A percentile compares a stretch with the other conserved stretches of the same genome.
Evolutionary conservation across 2,888 invertebrate species (phyloP).

Genomic region (Ennomos erosarius): DNA sequence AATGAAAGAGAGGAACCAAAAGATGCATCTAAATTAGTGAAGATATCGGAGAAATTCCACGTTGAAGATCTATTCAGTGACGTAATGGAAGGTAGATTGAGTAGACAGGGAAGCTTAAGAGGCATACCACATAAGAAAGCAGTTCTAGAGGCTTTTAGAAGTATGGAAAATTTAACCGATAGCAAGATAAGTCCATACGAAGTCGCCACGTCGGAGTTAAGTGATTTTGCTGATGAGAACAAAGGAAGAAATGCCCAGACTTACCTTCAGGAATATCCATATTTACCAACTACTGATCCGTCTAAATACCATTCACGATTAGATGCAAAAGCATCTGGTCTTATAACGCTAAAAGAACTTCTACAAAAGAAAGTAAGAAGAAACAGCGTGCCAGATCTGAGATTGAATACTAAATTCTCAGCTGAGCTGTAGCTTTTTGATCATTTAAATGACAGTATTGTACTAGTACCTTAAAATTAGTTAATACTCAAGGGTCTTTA

Average conservation of each 20-base stretch:
- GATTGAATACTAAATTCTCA: slow-evolving; percentile 71
- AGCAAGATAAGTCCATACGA: slow-evolving; percentile 72
- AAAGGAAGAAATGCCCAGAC: slow-evolving; percentile 73
- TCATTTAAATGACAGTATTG: slow-evolving; percentile 57
- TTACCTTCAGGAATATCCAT: slow-evolving; percentile 78
- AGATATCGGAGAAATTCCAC: slow-evolving; percentile 82
- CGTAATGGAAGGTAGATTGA: slow-evolving; percentile 76
- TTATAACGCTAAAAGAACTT: slow-evolving; percentile 77
- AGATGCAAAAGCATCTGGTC: slow-evolving; percentile 73
- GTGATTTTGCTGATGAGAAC: slow-evolving; percentile 68
- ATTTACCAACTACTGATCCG: slow-evolving; percentile 79
- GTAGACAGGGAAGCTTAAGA: slow-evolving; percentile 79
- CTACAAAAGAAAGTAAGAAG: slow-evolving; percentile 66
- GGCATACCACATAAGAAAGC: slow-evolving; percentile 84
- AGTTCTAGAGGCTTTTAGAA: slow-evolving; percentile 79
- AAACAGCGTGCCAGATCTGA: slow-evolving; percentile 79
- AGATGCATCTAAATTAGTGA: slow-evolving; percentile 63
- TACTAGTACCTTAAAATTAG: slow-evolving; percentile 59
- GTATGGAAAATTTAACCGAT: slow-evolving; percentile 78
- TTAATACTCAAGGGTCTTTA: slow-evolving; percentile 55
- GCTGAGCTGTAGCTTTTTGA: slow-evolving; percentile 57
- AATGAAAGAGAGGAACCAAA: slow-evolving; percentile 44
- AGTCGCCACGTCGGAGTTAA: slow-evolving; percentile 65
- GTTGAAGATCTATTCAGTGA: slow-evolving; percentile 81
- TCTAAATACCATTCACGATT: slow-evolving; percentile 77